phyloP scores from a whole-genome alignment of 2,113 vertebrate species.

The Scolopax mira region DNA sequence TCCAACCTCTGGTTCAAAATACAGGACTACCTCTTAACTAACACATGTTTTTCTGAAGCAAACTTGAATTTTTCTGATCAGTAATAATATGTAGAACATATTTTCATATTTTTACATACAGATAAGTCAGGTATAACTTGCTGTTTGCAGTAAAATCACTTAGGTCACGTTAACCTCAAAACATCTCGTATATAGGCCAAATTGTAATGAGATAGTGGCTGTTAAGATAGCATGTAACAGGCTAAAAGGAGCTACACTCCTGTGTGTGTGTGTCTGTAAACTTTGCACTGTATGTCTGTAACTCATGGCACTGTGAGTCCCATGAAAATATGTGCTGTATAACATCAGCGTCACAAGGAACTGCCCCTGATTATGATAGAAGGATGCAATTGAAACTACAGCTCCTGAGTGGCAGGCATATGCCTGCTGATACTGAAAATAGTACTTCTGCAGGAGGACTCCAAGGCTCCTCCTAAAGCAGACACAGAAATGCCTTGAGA shows the following conservation, averaged over 20 bases:
- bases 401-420: neutral
- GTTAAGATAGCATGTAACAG: neutral
- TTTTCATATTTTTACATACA: neutral
- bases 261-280: neutral
- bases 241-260: no score
- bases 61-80: neutral
- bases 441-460: neutral
- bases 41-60: neutral
- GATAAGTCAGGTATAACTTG: neutral
- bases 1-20: neutral
- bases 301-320: neutral
- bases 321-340: neutral
- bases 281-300: neutral
- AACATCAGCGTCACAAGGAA: neutral
- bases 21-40: neutral
- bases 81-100: neutral
- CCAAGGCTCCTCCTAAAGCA: neutral
- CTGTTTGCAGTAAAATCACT: neutral
- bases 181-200: neutral
- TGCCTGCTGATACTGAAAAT: neutral
- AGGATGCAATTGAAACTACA: neutral
- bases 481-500: neutral
- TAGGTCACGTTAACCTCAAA: neutral
- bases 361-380: neutral
- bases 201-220: neutral